These are phyloP conservation scores for Harpagus bidentatus DNA, from an alignment of 2,113 vertebrate species.

Conservation along the genomic window DNA sequence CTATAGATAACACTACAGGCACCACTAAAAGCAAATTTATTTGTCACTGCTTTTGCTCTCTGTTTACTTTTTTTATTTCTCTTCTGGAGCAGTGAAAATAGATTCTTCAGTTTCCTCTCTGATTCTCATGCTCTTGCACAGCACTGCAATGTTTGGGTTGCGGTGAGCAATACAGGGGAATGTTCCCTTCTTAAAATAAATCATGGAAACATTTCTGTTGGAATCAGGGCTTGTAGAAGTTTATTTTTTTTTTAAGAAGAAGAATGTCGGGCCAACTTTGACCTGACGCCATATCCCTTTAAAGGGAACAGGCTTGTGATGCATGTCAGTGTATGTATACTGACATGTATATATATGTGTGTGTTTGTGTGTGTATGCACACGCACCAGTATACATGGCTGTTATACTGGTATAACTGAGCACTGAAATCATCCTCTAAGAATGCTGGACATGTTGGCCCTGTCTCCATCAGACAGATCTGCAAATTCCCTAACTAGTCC, in stretches of 20 bases:
- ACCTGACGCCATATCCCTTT: not conserved
- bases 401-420: not conserved
- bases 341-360: not conserved
- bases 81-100: conserved; percentile 27
- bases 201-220: conserved; percentile 59
- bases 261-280: conserved; percentile 8
- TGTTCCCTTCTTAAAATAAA: conserved; percentile 65
- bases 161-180: conserved; percentile 43
- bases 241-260: not conserved
- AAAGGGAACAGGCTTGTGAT: not conserved
- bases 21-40: not conserved
- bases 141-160: conserved; percentile 56
- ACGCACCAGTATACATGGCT: not conserved
- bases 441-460: not conserved
- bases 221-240: conserved; percentile 12
- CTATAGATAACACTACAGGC: not conserved
- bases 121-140: conserved; percentile 50
- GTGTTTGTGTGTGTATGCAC: rapidly evolving
- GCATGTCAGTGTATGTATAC: not conserved
- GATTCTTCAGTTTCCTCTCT: conserved; percentile 1
- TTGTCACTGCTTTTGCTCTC: not conserved
- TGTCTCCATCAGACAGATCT: not conserved
- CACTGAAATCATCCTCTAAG: not conserved
- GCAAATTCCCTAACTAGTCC: not conserved
- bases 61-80: conserved; percentile 2